A percentile compares a stretch with the other conserved stretches of the same genome.
phyloP scores from a whole-genome alignment of 2,888 invertebrate species.

The Drosophila merina region DNA sequence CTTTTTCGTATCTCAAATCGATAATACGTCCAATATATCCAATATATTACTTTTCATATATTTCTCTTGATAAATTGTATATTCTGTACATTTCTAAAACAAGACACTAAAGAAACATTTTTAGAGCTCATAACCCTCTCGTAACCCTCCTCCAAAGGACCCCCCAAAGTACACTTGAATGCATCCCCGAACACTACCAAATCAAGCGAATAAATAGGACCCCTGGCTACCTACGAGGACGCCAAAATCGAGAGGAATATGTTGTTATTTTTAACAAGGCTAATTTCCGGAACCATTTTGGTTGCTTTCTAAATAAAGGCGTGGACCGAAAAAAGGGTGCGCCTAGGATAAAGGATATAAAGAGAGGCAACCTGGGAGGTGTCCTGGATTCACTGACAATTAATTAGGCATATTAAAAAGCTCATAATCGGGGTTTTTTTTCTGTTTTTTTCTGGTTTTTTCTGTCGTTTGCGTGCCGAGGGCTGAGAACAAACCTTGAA shows the following conservation, averaged over 20 bases:
- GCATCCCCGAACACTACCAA: constrained; percentile 36
- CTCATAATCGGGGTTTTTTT: constrained; percentile 8
- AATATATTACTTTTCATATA: too few species aligned
- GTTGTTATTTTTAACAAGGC: constrained; percentile 49
- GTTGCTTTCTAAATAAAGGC: constrained; percentile 43
- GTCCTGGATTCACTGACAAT: constrained; percentile 32
- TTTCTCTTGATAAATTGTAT: too few species aligned
- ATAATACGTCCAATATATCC: too few species aligned
- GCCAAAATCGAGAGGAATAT: constrained; percentile 31
- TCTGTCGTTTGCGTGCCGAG: constrained; percentile 14
- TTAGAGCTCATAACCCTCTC: too few species aligned
- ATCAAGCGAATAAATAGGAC: constrained; percentile 48
- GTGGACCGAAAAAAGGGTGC: constrained; percentile 47
- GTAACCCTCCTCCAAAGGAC: background rate
- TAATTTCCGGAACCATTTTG: constrained; percentile 56
- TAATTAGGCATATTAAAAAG: constrained; percentile 17
- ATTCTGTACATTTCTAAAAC: too few species aligned
- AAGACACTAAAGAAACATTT: too few species aligned
- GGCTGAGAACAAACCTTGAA: constrained; percentile 37
- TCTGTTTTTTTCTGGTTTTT: background rate
- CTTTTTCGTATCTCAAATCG: constrained; percentile 1
- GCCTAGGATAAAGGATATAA: constrained; percentile 5
- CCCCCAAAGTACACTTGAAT: constrained; percentile 36
- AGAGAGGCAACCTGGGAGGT: background rate
- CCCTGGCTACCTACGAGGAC: background rate